Conservation (phyloP, 2,797 vertebrate genomes). For the Falco naumanni region DNA sequence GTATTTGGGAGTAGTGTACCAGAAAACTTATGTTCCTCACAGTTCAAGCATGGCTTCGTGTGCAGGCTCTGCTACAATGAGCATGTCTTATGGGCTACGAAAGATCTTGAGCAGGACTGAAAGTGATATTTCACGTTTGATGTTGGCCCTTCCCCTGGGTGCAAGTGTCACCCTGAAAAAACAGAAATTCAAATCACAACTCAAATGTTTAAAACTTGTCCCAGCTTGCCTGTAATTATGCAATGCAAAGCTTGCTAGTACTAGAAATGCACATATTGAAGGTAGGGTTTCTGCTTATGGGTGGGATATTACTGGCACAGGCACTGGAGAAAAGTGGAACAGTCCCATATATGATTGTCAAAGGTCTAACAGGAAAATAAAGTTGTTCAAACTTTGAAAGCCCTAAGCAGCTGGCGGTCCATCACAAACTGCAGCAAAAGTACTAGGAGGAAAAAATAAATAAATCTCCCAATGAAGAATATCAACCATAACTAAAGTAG, state of each 20-base stretch:
- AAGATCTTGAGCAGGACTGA: neutral
- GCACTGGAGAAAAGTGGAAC: neutral
- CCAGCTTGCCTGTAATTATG: neutral
- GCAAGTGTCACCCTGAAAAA: neutral
- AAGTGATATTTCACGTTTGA: neutral
- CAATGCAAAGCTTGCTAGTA: neutral
- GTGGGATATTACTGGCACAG: neutral
- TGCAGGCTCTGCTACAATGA: neutral
- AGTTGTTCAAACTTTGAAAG: neutral
- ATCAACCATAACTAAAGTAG: neutral
- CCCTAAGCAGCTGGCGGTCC: neutral
- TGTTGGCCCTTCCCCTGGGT: neutral
- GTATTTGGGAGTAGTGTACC: neutral
- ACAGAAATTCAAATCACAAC: neutral
- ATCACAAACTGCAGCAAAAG: neutral
- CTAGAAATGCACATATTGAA: neutral
- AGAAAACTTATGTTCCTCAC: neutral
- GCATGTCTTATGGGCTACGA: accelerated
- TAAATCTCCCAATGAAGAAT: neutral
- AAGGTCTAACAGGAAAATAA: neutral
- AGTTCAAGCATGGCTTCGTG: neutral
- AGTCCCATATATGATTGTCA: neutral
- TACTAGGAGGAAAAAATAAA: neutral
- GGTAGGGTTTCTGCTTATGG: neutral
- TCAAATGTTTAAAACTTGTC: neutral